Conservation (phyloP, 2,888 invertebrate genomes). For the Drosophila monieri region DNA sequence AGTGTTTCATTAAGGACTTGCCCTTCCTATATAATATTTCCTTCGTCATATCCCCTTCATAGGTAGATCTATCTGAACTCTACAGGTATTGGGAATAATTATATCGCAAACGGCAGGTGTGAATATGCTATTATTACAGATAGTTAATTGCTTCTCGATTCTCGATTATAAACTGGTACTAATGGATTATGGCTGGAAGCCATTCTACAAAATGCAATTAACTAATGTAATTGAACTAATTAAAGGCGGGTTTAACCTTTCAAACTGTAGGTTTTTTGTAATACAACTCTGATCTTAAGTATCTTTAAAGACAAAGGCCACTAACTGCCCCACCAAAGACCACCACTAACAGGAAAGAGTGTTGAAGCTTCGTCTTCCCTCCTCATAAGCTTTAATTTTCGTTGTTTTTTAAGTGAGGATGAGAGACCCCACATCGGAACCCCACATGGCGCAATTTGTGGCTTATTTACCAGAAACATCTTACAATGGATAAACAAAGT, state of each 20-base stretch:
- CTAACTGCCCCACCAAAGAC: too few species aligned
- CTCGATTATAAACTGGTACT: background rate
- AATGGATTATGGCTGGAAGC: background rate
- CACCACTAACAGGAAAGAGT: too few species aligned
- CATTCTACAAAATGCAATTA: background rate
- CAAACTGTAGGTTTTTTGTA: background rate
- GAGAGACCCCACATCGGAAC: background rate
- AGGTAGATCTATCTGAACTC: background rate
- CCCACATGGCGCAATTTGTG: slow-evolving; percentile 56
- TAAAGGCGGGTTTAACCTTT: background rate
- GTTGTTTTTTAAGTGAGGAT: background rate
- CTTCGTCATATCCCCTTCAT: background rate
- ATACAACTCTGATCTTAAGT: background rate
- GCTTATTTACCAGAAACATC: slow-evolving; percentile 53
- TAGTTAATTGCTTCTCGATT: background rate
- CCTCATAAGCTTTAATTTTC: too few species aligned
- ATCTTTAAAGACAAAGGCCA: background rate
- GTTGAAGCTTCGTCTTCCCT: background rate
- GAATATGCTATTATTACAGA: background rate
- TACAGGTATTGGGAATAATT: background rate
- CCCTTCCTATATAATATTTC: too few species aligned
- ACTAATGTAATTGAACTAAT: background rate
- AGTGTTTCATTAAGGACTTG: too few species aligned
- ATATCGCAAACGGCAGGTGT: background rate
- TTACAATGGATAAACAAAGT: slow-evolving; percentile 58